Evolutionary conservation across 37 sponge, comb jelly and placozoan species (phyloP).

Genomic region (Aplysina aerophoba): DNA sequence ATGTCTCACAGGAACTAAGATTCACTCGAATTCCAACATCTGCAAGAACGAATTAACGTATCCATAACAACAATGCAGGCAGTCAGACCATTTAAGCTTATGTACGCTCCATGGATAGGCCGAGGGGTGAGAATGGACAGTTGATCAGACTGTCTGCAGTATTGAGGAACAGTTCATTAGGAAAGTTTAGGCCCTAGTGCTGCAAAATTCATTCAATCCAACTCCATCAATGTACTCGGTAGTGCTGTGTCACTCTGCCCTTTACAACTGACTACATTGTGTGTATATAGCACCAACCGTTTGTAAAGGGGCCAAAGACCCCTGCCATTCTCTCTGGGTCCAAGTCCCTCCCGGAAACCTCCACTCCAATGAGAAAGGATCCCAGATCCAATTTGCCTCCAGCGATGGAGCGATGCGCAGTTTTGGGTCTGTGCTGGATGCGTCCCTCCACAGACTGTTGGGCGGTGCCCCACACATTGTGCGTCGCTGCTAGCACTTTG

Average conservation of each 20-base stretch:
- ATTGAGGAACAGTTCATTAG: no score
- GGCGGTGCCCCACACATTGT: background rate
- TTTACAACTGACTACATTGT: no score
- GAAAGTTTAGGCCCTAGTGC: no score
- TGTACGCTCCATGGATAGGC: background rate
- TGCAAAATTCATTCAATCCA: no score
- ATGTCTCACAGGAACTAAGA: conserved; percentile 66
- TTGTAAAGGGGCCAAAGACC: conserved; percentile 79
- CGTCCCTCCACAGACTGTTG: background rate
- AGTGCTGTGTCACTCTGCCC: no score
- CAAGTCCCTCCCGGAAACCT: conserved; percentile 59
- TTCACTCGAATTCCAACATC: conserved; percentile 78
- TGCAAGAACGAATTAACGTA: background rate
- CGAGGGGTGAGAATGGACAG: no score
- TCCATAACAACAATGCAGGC: background rate
- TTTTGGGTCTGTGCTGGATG: background rate
- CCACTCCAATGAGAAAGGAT: conserved; percentile 79
- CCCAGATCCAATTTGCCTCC: conserved; percentile 68
- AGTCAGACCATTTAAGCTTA: background rate
- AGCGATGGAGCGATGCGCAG: conserved; percentile 13
- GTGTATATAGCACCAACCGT: conserved; percentile 43
- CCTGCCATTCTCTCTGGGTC: conserved; percentile 48
- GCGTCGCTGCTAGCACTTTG: background rate
- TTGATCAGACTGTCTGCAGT: no score
- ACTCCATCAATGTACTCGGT: no score